Conservation (phyloP, 2,797 vertebrate species). For the Rhinatrema bivittatum region DNA sequence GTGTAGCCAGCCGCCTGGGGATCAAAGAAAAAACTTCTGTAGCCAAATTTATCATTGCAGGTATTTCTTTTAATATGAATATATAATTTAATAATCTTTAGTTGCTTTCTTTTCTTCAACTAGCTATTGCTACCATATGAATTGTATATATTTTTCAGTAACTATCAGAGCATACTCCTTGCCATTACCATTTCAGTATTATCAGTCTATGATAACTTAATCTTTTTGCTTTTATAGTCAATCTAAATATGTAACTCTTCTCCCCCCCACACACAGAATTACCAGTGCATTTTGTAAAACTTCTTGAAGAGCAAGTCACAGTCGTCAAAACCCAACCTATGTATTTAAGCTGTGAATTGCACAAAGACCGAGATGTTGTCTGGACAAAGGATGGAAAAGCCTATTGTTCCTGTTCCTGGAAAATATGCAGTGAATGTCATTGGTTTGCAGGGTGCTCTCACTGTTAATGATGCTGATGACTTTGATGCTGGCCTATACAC, state of each 20-base stretch:
- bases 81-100: constrained; percentile 89
- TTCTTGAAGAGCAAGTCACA: constrained; percentile 80
- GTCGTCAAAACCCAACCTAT: constrained; percentile 83
- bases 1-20: constrained; percentile 82
- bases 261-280: no score
- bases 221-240: no score
- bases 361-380: constrained; percentile 83
- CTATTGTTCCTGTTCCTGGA: constrained; percentile 61
- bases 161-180: no score
- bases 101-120: no score
- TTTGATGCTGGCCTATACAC: constrained; percentile 72
- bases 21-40: constrained; percentile 92
- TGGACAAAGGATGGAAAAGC: constrained; percentile 84
- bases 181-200: constrained; percentile 78
- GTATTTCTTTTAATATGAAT: constrained; percentile 89
- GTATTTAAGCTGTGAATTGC: constrained; percentile 89
- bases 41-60: no score
- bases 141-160: no score
- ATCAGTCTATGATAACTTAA: no score
- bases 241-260: no score
- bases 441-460: constrained; percentile 76
- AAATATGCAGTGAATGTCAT: constrained; percentile 80
- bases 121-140: no score
- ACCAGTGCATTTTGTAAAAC: no score
- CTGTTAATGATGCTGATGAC: constrained; percentile 69